Evolutionary conservation across 2,797 vertebrate genomes (phyloP).

Genomic region (Cryptoblepharus egeriae): DNA sequence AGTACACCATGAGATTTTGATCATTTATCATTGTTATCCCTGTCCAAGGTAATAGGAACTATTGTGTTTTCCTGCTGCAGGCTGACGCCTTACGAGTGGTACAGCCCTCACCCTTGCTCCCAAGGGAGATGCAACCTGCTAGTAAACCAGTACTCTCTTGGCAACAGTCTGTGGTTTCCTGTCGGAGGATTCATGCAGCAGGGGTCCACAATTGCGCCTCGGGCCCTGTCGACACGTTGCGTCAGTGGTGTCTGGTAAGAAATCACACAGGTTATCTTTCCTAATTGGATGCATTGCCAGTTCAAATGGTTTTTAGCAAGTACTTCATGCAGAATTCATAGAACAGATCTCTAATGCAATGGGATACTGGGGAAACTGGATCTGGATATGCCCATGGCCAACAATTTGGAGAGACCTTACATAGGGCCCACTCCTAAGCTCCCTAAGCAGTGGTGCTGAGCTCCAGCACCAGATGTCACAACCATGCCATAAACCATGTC

Average conservation of each 20-base stretch:
- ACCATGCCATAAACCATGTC: too few species aligned
- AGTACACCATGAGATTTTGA: slow-evolving; percentile 17
- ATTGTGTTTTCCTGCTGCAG: slow-evolving; percentile 70
- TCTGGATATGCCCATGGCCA: too few species aligned
- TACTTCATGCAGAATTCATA: too few species aligned
- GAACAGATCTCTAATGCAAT: background rate
- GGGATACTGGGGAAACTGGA: too few species aligned
- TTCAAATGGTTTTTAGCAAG: too few species aligned
- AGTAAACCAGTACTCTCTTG: slow-evolving; percentile 97
- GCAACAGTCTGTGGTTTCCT: slow-evolving; percentile 98
- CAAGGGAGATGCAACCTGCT: slow-evolving; percentile 93
- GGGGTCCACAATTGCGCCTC: slow-evolving; percentile 95
- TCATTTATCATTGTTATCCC: slow-evolving; percentile 14
- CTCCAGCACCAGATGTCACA: too few species aligned
- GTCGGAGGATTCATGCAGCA: slow-evolving; percentile 99
- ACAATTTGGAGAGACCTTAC: background rate
- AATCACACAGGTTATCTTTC: background rate
- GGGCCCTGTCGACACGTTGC: slow-evolving; percentile 94
- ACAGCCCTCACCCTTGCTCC: slow-evolving; percentile 95
- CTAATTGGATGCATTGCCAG: background rate
- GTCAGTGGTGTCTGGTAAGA: slow-evolving; percentile 98
- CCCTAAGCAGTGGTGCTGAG: too few species aligned
- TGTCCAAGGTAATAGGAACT: background rate
- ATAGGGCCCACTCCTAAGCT: too few species aligned
- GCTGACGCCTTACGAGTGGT: slow-evolving; percentile 97